phyloP scores from a whole-genome alignment of 1,140 invertebrate genomes.

The Monomorium pharaonis region DNA sequence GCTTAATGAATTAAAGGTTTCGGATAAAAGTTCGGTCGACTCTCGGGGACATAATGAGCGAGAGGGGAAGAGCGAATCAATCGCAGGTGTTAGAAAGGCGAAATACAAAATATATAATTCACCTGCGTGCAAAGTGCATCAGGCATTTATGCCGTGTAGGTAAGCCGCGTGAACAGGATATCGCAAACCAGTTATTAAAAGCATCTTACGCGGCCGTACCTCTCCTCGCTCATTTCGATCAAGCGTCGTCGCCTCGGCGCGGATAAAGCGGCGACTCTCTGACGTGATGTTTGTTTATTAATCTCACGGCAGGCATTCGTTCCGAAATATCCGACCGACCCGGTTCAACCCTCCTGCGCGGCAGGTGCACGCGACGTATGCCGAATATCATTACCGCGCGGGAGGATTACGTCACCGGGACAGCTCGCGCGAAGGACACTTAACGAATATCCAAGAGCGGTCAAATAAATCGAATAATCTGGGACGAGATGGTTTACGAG shows the following conservation, averaged over 20 bases:
- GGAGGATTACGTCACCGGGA: slow-evolving; percentile 10
- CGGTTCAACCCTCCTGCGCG: slow-evolving; percentile 18
- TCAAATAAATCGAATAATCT: slow-evolving; percentile 44
- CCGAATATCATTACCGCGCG: background rate
- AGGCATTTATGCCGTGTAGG: slow-evolving; percentile 50
- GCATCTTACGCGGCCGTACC: slow-evolving; percentile 8
- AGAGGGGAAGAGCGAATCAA: background rate
- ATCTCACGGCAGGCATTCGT: slow-evolving; percentile 29
- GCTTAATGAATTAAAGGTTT: slow-evolving; percentile 25
- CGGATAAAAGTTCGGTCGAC: background rate
- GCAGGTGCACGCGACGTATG: background rate
- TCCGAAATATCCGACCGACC: slow-evolving; percentile 8
- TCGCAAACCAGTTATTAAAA: slow-evolving; percentile 72
- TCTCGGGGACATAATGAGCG: background rate
- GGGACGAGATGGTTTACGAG: slow-evolving; percentile 33
- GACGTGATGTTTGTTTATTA: slow-evolving; percentile 12
- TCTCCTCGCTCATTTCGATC: slow-evolving; percentile 46
- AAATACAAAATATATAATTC: slow-evolving; percentile 55
- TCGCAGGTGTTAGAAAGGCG: slow-evolving; percentile 50
- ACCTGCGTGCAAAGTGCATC: slow-evolving; percentile 57
- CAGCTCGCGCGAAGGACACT: slow-evolving; percentile 24
- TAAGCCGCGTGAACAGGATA: slow-evolving; percentile 61
- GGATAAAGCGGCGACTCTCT: background rate
- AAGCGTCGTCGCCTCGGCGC: background rate
- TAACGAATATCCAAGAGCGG: slow-evolving; percentile 11